Evolutionary conservation across 2,888 invertebrate genomes (phyloP), one percentile per base, ranked within the genome.

Genomic region (Nymphalis c-album): DNA sequence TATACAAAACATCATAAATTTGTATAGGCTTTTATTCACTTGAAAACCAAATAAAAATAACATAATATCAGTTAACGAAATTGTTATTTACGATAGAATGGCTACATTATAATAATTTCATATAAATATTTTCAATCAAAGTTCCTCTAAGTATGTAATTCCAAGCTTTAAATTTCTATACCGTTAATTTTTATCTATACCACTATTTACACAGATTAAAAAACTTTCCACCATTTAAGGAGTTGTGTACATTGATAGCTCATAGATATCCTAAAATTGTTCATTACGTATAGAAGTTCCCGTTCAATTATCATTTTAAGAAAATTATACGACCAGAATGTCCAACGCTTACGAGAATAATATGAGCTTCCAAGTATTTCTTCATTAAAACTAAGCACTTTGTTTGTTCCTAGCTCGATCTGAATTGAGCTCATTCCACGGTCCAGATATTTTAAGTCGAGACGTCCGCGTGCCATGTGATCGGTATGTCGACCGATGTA

Each of bases 371-470:
- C 51, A 63, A 67, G 64, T 64, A 71, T 71, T 71, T 71, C 68
- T 72, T 77, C 76, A 77, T 77, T 77, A 77, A 71, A 73, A 57
- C 63, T 55, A 70, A 76, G 73, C 71, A 74, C 73, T 74, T 71
- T 76, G 76, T 77, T 76, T 76, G 73, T 72, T 62, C 71, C 66
- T 60, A 57, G 69, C 47, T 58, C 50, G 66, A 70, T 62, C 70
- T 67, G 65, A 66, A 73, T 75, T 68, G 72, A 71, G 70, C 65
- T 70, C 75, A 75, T 77, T 74, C 72, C 69, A 62, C 45, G 61
- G 53, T 61, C 58, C 63, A 71, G 69, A 72, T 73, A 74, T 75
- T 71, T 71, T 72, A 67, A 66, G 69, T 67, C 66, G 40, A 63
- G 68, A 68, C 71, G 63, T 62, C 60, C 63, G 63, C 69, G 64